A percentile compares a stretch with the other conserved stretches of the same genome.
phyloP scores from a whole-genome alignment of 23 tunicate species.

The Corella eumyota region DNA sequence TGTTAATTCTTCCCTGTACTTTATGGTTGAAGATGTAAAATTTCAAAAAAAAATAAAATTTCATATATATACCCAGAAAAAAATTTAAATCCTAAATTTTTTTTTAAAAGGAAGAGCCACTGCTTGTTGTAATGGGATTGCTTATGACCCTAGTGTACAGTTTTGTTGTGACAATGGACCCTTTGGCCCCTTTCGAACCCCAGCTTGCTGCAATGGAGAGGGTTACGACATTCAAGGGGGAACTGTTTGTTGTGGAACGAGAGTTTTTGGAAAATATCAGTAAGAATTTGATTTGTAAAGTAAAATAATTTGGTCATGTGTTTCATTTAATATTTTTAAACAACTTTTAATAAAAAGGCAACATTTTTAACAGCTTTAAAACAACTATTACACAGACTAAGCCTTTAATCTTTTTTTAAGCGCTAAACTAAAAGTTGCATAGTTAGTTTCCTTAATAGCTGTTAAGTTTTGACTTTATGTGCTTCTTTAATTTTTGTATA shows the following conservation, averaged over 20 bases:
- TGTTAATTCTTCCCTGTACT: too few relatives aligned
- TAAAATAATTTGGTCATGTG: background rate
- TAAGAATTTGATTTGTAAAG: background rate
- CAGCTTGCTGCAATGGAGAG: slow-evolving; percentile 66
- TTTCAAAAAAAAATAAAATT: too few relatives aligned
- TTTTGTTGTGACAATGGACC: slow-evolving; percentile 79
- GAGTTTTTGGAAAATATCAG: slow-evolving; percentile 47
- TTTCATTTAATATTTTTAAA: background rate
- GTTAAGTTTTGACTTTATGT: too few relatives aligned
- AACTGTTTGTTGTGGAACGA: slow-evolving; percentile 57
- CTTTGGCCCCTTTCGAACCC: slow-evolving; percentile 40
- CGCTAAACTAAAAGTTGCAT: too few relatives aligned
- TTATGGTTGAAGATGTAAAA: too few relatives aligned
- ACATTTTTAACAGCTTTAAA: background rate
- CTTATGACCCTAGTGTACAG: slow-evolving; percentile 24
- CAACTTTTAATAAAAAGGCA: background rate
- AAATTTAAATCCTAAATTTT: too few relatives aligned
- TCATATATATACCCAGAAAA: too few relatives aligned
- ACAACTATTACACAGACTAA: too few relatives aligned
- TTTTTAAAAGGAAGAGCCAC: too few relatives aligned
- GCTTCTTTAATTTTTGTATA: too few relatives aligned
- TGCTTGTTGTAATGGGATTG: slow-evolving; percentile 52
- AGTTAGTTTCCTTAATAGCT: too few relatives aligned
- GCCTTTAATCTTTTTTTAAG: too few relatives aligned
- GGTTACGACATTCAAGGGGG: slow-evolving; percentile 78